These are phyloP conservation scores for Polymixis flavicincta DNA, from an alignment of 2,888 invertebrate species.

Conservation along the genomic window DNA sequence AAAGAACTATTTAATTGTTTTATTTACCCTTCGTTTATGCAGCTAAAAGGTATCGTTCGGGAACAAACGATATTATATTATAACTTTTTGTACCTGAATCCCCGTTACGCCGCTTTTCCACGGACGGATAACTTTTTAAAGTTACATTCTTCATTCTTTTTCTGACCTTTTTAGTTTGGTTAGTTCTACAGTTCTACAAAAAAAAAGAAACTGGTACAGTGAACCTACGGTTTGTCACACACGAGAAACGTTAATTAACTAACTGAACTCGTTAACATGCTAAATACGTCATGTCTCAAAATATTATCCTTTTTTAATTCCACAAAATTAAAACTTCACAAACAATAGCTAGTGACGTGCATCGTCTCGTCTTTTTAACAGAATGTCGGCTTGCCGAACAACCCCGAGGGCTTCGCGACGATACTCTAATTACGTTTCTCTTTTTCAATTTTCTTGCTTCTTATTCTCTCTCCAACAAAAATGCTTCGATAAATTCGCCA, in stretches of 20 bases:
- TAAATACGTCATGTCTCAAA: too few relatives aligned
- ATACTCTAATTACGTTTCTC: conserved; percentile 39
- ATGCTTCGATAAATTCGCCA: conserved; percentile 6
- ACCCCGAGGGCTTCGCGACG: conserved; percentile 17
- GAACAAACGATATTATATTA: background rate
- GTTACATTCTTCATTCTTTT: background rate
- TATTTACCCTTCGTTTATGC: background rate
- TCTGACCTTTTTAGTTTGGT: background rate
- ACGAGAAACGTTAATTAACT: background rate
- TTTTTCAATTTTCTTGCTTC: conserved; percentile 36
- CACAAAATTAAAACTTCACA: conserved; percentile 10
- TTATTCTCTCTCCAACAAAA: conserved; percentile 21
- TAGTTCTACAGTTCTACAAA: too few relatives aligned
- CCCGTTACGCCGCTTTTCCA: too few relatives aligned
- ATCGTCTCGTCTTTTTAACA: conserved; percentile 8
- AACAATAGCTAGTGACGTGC: conserved; percentile 8
- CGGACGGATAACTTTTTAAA: too few relatives aligned
- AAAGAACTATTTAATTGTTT: too few relatives aligned
- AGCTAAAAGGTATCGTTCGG: background rate
- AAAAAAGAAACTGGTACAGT: too few relatives aligned
- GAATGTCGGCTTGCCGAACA: conserved; percentile 5
- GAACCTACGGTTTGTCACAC: too few relatives aligned
- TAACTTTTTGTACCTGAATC: background rate
- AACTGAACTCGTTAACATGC: background rate
- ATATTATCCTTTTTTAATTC: background rate